phyloP scores from a whole-genome alignment of 2,888 invertebrate species.

The Diabrotica balteata region DNA sequence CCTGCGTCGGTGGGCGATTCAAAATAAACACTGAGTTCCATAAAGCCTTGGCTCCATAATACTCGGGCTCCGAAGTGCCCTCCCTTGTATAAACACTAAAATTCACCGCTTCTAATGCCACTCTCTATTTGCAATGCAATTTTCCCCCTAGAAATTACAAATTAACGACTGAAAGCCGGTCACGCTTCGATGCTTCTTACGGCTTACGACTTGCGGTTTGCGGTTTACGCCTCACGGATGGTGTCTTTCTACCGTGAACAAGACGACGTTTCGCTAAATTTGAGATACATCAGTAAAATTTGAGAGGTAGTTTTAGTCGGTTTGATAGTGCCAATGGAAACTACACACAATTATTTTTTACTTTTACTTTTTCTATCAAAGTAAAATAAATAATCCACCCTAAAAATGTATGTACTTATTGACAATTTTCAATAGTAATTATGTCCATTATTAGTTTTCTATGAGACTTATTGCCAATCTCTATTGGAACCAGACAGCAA shows the following conservation, averaged over 20 bases:
- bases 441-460: no score
- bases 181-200: slow-evolving; percentile 50
- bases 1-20: slow-evolving; percentile 17
- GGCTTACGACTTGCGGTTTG: slow-evolving; percentile 38
- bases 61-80: slow-evolving; percentile 13
- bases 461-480: no score
- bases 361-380: neutral
- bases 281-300: slow-evolving; percentile 1
- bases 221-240: slow-evolving; percentile 20
- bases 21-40: slow-evolving; percentile 22
- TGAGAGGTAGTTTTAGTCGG: neutral
- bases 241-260: slow-evolving; percentile 13
- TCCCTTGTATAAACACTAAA: slow-evolving; percentile 22
- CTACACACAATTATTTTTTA: neutral
- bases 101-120: slow-evolving; percentile 30
- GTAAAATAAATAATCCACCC: no score
- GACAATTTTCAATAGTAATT: no score
- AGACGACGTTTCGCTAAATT: slow-evolving; percentile 6
- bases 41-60: slow-evolving; percentile 9
- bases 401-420: no score
- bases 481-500: no score
- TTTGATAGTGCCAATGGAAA: neutral
- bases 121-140: slow-evolving; percentile 50
- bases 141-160: slow-evolving; percentile 57
- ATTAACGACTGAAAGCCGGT: slow-evolving; percentile 56